phyloP scores from a whole-genome alignment of 2,113 vertebrate species.

The Campylorhamphus procurvoides region DNA sequence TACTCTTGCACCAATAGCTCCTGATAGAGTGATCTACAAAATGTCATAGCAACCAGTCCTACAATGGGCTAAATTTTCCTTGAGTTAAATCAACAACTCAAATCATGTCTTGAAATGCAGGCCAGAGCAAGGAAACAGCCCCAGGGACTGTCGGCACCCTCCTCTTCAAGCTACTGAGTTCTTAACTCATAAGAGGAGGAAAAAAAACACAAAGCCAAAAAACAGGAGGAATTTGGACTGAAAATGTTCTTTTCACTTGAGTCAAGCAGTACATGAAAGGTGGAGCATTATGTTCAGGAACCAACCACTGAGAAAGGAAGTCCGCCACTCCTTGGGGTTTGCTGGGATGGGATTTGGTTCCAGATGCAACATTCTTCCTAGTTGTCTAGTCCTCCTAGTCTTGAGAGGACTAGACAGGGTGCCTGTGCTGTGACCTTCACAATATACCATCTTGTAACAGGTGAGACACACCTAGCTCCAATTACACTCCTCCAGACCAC shows the following conservation, averaged over 20 bases:
- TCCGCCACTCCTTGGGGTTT: neutral
- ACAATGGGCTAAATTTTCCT: neutral
- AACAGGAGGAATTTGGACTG: neutral
- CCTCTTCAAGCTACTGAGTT: neutral
- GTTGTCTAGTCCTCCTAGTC: neutral
- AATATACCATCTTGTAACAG: neutral
- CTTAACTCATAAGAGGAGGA: neutral
- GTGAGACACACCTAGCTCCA: neutral
- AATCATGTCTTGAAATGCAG: neutral
- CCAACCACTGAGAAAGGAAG: neutral
- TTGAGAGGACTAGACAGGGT: neutral
- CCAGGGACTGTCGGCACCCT: neutral
- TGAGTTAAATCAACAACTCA: neutral
- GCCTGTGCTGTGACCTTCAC: neutral
- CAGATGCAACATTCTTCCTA: neutral
- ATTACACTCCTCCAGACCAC: neutral
- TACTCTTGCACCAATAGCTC: neutral
- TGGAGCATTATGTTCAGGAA: neutral
- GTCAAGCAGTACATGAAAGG: neutral
- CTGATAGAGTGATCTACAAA: neutral
- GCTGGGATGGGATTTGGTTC: neutral
- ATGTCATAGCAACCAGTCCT: constrained; percentile 23
- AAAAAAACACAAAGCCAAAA: neutral
- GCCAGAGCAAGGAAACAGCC: neutral
- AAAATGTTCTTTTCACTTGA: neutral